Conservation (phyloP, 2,797 vertebrate genomes). For the Sebastes trivittatus region DNA sequence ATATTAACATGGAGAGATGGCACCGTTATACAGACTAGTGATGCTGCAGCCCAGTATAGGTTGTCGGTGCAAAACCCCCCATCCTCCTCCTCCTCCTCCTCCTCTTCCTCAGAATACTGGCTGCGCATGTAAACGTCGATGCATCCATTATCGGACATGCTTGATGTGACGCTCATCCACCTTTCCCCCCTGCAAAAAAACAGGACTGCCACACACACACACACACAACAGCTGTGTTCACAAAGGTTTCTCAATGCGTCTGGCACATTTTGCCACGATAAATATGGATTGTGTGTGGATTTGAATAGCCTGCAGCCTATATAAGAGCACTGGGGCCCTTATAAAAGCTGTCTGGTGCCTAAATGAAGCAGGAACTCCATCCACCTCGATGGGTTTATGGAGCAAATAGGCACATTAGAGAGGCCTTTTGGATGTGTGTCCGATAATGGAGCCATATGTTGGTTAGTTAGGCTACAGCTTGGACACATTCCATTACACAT, state of each 20-base stretch:
- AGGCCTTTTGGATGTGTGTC: background rate
- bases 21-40: background rate
- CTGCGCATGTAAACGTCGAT: conserved; percentile 43
- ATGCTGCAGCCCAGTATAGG: conserved; percentile 16
- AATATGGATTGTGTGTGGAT: background rate
- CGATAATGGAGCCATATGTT: background rate
- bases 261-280: background rate
- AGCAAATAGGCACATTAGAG: background rate
- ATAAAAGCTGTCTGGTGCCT: background rate
- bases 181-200: background rate
- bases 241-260: background rate
- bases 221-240: background rate
- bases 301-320: background rate
- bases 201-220: background rate
- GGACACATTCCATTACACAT: conserved; percentile 42
- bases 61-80: conserved; percentile 22
- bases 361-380: background rate
- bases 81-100: background rate
- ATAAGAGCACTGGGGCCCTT: background rate
- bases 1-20: background rate
- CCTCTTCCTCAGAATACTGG: background rate
- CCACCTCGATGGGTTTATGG: background rate
- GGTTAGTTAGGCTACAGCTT: background rate
- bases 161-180: background rate
- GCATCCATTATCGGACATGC: conserved; percentile 34